A percentile compares a stretch with the other conserved stretches of the same genome.
Conservation (phyloP, 2,113 vertebrate species). For the Noctilio leporinus region DNA sequence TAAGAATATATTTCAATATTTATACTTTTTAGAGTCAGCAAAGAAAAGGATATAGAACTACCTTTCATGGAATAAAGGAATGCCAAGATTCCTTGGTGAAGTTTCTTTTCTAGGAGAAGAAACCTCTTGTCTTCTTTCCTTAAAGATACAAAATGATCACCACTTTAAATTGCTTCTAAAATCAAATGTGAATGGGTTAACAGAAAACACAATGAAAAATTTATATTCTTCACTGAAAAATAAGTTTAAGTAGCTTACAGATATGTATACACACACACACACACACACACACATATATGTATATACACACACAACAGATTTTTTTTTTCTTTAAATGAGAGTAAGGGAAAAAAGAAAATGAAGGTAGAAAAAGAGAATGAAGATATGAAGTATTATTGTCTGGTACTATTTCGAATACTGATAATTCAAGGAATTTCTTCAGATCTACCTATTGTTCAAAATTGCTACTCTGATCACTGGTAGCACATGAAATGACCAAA, state of each 20-base stretch:
- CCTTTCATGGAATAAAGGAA: conserved; percentile 76
- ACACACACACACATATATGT: background rate
- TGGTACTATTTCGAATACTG: background rate
- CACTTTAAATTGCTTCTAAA: conserved; percentile 62
- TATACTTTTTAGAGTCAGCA: background rate
- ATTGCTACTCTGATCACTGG: conserved; percentile 1
- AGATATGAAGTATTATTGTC: conserved; percentile 2
- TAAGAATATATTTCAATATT: conserved; percentile 36
- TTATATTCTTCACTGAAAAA: background rate
- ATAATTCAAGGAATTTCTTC: conserved; percentile 30
- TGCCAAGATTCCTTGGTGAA: conserved; percentile 62
- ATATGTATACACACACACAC: background rate
- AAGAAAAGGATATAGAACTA: conserved; percentile 62
- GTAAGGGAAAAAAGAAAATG: conserved; percentile 24
- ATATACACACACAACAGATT: background rate
- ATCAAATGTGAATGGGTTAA: conserved; percentile 38
- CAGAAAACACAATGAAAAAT: conserved; percentile 38
- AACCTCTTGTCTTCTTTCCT: conserved; percentile 78
- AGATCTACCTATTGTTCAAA: conserved; percentile 1
- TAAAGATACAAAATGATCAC: conserved; percentile 71
- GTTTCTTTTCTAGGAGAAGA: conserved; percentile 77
- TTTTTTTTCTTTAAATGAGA: background rate
- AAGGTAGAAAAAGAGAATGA: background rate
- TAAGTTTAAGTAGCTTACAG: background rate
- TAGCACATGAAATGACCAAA: background rate